These are phyloP conservation scores for Hydrotaea cyrtoneurina DNA, from an alignment of 2,888 invertebrate genomes.

Conservation along the genomic window DNA sequence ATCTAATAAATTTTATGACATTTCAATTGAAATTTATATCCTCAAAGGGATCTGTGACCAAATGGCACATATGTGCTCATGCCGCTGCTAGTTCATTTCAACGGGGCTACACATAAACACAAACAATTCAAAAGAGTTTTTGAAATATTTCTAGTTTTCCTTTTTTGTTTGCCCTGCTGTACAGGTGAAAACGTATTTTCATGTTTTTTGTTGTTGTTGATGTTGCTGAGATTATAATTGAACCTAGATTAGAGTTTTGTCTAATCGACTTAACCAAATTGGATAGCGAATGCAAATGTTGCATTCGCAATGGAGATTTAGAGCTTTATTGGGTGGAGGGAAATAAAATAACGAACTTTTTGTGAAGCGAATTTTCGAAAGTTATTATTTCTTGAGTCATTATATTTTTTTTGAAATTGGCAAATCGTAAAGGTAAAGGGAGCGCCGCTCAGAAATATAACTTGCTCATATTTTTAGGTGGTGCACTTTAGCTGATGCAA, in stretches of 20 bases:
- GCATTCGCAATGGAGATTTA: background rate
- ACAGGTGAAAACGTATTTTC: background rate
- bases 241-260: background rate
- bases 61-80: constrained; percentile 25
- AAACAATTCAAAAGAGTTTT: background rate
- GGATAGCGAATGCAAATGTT: background rate
- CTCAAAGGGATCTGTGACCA: constrained; percentile 35
- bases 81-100: background rate
- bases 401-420: too few species aligned
- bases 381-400: too few species aligned
- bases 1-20: constrained; percentile 52
- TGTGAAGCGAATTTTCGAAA: too few species aligned
- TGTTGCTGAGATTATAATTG: background rate
- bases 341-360: background rate
- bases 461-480: too few species aligned
- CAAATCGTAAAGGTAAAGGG: too few species aligned
- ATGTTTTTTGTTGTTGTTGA: background rate
- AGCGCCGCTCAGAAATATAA: too few species aligned
- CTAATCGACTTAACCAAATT: background rate
- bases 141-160: background rate
- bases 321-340: too few species aligned
- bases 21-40: constrained; percentile 48
- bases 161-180: background rate
- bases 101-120: background rate
- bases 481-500: too few species aligned